Conservation (phyloP, 2,888 invertebrate genomes). For the Urechis unicinctus region DNA sequence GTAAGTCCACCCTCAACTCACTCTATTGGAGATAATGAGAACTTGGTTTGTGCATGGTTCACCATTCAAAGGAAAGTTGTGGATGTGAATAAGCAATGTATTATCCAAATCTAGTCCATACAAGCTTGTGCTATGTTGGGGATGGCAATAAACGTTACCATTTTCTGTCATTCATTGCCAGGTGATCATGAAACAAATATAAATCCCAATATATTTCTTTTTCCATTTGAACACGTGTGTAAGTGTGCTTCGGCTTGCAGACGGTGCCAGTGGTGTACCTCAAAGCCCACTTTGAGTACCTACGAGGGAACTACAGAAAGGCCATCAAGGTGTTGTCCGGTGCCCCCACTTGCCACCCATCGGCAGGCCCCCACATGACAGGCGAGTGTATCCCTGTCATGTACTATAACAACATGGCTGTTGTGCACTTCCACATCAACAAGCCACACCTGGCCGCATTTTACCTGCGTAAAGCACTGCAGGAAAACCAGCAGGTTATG, state of each 20-base stretch:
- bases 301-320: conserved; percentile 61
- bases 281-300: conserved; percentile 62
- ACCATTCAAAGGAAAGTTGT: too few species aligned
- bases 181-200: too few species aligned
- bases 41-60: too few species aligned
- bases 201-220: too few species aligned
- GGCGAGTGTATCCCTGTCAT: conserved; percentile 62
- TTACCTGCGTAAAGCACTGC: conserved; percentile 72
- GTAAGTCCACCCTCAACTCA: conserved; percentile 23
- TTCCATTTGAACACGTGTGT: neutral
- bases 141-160: too few species aligned
- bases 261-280: conserved; percentile 56
- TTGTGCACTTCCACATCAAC: conserved; percentile 67
- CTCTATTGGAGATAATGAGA: too few species aligned
- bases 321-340: conserved; percentile 58
- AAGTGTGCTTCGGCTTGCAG: conserved; percentile 24
- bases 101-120: too few species aligned
- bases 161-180: too few species aligned
- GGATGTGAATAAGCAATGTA: too few species aligned
- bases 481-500: conserved; percentile 59
- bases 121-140: too few species aligned
- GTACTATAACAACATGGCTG: conserved; percentile 76
- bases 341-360: conserved; percentile 21
- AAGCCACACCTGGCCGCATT: conserved; percentile 74
- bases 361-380: neutral